These are phyloP conservation scores for Desmodus rotundus DNA, from an alignment of 2,113 vertebrate genomes.

Conservation along the genomic window DNA sequence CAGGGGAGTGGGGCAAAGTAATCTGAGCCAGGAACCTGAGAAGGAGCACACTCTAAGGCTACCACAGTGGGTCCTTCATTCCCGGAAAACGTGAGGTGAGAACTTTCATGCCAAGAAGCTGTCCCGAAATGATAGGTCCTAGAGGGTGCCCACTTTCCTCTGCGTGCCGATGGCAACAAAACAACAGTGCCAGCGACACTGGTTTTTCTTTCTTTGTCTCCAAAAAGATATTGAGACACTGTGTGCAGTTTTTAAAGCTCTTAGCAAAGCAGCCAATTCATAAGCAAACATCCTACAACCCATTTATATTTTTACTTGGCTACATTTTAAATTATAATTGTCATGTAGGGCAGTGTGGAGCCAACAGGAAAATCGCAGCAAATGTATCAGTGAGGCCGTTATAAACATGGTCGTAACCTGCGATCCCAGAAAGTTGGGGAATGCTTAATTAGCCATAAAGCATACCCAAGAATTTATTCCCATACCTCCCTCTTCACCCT, in stretches of 20 bases:
- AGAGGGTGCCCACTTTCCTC: not conserved
- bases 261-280: constrained; percentile 2
- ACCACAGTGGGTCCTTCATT: fast-evolving
- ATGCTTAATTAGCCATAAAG: constrained; percentile 61
- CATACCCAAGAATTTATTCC: constrained; percentile 45
- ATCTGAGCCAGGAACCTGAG: not conserved
- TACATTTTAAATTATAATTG: constrained; percentile 59
- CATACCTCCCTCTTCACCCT: not conserved
- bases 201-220: not conserved
- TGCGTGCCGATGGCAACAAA: not conserved
- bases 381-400: constrained; percentile 57
- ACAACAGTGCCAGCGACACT: not conserved
- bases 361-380: constrained; percentile 47
- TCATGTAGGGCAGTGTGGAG: constrained; percentile 5
- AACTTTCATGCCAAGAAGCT: not conserved
- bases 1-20: not conserved
- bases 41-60: not conserved
- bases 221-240: not conserved
- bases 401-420: not conserved
- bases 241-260: constrained; percentile 5
- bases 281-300: constrained; percentile 42
- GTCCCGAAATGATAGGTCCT: not conserved
- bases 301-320: constrained; percentile 51
- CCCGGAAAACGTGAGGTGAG: not conserved
- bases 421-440: constrained; percentile 42